These are phyloP conservation scores for Rhamphomyia laevipes DNA, from an alignment of 2,888 invertebrate species.

Conservation along the genomic window DNA sequence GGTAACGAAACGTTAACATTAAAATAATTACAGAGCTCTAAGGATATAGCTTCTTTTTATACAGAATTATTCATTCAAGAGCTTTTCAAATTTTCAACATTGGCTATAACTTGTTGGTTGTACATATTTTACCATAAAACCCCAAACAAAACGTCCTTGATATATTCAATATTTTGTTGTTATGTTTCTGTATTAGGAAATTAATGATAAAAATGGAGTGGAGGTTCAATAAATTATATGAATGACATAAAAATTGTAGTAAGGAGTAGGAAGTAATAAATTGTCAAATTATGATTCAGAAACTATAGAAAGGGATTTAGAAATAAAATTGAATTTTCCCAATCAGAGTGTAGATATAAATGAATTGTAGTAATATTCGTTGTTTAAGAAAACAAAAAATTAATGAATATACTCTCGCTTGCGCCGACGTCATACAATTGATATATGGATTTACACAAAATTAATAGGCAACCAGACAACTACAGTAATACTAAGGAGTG, in stretches of 20 bases:
- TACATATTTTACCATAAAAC: conserved; percentile 7
- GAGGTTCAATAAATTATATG: too few relatives aligned
- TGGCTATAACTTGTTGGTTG: conserved; percentile 16
- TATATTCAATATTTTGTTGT: conserved; percentile 4
- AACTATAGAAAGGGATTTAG: conserved; percentile 3
- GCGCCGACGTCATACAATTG: conserved; percentile 7
- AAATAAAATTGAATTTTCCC: conserved; percentile 3
- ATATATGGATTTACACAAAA: too few relatives aligned
- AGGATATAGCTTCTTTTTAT: too few relatives aligned
- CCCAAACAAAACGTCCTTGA: conserved; percentile 3
- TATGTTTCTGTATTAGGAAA: too few relatives aligned
- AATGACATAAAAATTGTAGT: too few relatives aligned
- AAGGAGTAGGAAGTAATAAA: too few relatives aligned
- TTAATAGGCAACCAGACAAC: not conserved
- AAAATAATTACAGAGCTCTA: conserved; percentile 12
- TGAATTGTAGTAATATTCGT: too few relatives aligned
- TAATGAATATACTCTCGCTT: conserved; percentile 17
- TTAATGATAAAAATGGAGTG: not conserved
- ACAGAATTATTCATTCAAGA: conserved; percentile 4
- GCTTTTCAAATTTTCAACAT: conserved; percentile 10
- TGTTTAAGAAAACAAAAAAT: not conserved
- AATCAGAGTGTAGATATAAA: conserved; percentile 1
- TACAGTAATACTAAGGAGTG: not conserved
- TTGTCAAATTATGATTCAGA: too few relatives aligned
- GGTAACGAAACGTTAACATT: conserved; percentile 11